Conservation (phyloP, 2,888 invertebrate genomes). For the Sturmia bella region DNA sequence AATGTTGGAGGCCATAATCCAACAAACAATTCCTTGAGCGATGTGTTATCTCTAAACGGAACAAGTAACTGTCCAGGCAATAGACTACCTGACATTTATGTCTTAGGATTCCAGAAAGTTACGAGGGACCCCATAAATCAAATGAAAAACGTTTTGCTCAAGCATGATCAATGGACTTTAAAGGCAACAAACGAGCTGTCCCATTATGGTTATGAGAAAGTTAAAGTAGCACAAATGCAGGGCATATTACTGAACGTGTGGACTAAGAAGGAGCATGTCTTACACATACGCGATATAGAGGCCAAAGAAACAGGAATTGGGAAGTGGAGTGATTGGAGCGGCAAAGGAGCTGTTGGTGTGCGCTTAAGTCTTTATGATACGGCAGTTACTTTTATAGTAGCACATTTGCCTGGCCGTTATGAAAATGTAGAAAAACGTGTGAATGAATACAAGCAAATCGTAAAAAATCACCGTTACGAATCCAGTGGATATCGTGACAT, state of each 20-base stretch:
- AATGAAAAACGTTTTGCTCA: constrained; percentile 89
- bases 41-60: constrained; percentile 86
- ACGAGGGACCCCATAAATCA: constrained; percentile 92
- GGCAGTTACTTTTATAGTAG: constrained; percentile 93
- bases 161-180: constrained; percentile 92
- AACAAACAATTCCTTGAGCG: constrained; percentile 86
- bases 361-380: constrained; percentile 94
- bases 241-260: constrained; percentile 93
- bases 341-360: constrained; percentile 93
- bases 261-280: constrained; percentile 89
- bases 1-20: constrained; percentile 93
- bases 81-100: constrained; percentile 90
- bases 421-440: constrained; percentile 90
- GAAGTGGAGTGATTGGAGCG: constrained; percentile 91
- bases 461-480: constrained; percentile 91
- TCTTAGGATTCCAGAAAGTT: constrained; percentile 94
- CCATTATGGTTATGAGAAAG: constrained; percentile 87
- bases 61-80: constrained; percentile 84
- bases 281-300: constrained; percentile 91
- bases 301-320: constrained; percentile 94
- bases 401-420: constrained; percentile 95
- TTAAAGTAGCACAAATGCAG: constrained; percentile 91
- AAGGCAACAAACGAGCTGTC: constrained; percentile 87
- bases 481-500: constrained; percentile 89
- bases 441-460: constrained; percentile 92